Percentiles rank a stretch among this genome's conserved stretches.
phyloP scores from a whole-genome alignment of 2,888 invertebrate genomes.

The Neelides folsomi region DNA sequence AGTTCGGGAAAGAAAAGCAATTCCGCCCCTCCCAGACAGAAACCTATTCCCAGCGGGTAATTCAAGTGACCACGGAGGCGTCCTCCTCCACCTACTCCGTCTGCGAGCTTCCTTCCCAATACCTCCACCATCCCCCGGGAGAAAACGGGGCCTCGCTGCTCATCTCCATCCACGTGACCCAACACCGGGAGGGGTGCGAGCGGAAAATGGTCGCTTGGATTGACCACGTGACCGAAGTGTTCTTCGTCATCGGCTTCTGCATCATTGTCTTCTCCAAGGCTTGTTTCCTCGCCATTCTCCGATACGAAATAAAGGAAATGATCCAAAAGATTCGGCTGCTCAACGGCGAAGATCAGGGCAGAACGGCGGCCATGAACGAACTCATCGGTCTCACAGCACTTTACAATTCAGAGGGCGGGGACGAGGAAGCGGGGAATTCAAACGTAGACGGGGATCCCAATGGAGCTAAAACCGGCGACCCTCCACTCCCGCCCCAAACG shows the following conservation, averaged over 20 bases:
- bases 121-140: constrained; percentile 10
- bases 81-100: constrained; percentile 5
- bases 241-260: constrained; percentile 66
- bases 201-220: constrained; percentile 60
- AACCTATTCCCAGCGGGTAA: too few species aligned
- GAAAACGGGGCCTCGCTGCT: constrained; percentile 3
- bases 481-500: not conserved
- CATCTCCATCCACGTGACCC: constrained; percentile 3
- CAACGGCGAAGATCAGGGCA: constrained; percentile 48
- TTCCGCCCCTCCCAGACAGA: too few species aligned
- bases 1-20: too few species aligned
- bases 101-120: constrained; percentile 6
- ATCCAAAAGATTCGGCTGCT: constrained; percentile 76
- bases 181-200: constrained; percentile 50
- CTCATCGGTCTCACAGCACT: constrained; percentile 29
- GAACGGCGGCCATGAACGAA: constrained; percentile 36
- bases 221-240: constrained; percentile 61
- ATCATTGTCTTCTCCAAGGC: constrained; percentile 77
- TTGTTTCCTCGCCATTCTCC: constrained; percentile 72
- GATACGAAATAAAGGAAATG: constrained; percentile 38
- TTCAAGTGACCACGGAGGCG: constrained; percentile 1
- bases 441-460: not conserved
- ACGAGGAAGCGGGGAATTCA: constrained; percentile 19
- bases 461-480: not conserved
- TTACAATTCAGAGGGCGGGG: constrained; percentile 11